Conservation (phyloP, 2,113 vertebrate species). For the Plestiodon gilberti region DNA sequence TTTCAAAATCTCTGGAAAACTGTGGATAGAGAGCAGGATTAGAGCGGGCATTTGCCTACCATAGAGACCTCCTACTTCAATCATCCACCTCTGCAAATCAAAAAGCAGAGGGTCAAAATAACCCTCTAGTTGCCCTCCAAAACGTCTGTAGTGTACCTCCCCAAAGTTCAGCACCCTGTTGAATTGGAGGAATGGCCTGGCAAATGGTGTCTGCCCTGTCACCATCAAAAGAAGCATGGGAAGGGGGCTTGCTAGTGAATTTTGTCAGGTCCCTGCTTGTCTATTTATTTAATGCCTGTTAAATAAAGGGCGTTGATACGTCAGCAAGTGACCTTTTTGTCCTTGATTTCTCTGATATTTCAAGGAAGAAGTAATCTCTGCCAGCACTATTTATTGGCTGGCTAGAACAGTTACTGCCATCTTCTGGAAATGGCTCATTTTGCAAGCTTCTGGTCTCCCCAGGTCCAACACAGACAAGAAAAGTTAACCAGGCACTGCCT, state of each 20-base stretch:
- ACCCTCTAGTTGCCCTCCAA: background rate
- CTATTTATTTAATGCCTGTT: background rate
- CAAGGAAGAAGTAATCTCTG: background rate
- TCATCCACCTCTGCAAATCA: background rate
- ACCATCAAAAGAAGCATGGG: background rate
- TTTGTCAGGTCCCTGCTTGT: background rate
- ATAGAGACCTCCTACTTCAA: background rate
- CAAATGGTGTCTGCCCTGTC: background rate
- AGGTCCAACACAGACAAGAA: background rate
- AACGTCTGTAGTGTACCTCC: background rate
- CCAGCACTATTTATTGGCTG: background rate
- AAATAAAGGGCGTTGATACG: background rate
- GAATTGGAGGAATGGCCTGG: background rate
- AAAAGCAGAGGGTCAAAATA: background rate
- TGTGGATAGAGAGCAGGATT: background rate
- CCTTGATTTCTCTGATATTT: background rate
- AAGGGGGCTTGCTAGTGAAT: too few relatives aligned
- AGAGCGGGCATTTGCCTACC: background rate
- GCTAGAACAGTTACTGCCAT: conserved; percentile 7
- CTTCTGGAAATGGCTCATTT: conserved; percentile 7
- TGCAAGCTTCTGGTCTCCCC: background rate
- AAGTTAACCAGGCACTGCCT: background rate
- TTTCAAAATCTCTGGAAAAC: background rate
- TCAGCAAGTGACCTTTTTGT: background rate
- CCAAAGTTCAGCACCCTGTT: background rate